A percentile compares a stretch with the other conserved stretches of the same genome.
Conservation (phyloP, 2,113 vertebrate genomes). For the Aegotheles bennettii region DNA sequence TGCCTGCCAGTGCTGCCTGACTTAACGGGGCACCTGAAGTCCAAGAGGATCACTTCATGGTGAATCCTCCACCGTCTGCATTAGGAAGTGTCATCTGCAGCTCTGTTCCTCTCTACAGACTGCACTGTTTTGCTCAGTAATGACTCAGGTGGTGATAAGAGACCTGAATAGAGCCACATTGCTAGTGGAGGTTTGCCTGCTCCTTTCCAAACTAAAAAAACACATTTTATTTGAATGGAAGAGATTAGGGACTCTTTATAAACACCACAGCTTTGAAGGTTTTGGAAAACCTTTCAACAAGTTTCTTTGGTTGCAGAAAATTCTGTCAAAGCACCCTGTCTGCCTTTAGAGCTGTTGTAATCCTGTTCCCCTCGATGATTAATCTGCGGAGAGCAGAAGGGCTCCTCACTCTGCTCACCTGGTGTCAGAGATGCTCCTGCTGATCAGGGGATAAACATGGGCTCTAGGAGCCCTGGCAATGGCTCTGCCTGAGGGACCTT, state of each 20-base stretch:
- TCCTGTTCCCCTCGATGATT: background rate
- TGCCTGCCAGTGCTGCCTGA: background rate
- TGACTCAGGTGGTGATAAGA: accelerated
- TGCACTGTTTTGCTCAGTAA: background rate
- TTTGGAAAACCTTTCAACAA: background rate
- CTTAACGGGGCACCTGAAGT: background rate
- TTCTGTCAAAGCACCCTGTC: background rate
- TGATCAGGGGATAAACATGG: background rate
- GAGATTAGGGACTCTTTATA: background rate
- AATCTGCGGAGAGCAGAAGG: background rate
- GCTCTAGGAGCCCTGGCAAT: background rate
- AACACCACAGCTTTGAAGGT: background rate
- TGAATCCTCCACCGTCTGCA: background rate
- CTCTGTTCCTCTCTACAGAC: background rate
- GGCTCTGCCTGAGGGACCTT: background rate
- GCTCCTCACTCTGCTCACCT: background rate
- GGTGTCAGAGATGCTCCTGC: background rate
- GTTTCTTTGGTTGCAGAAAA: background rate
- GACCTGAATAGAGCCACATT: background rate
- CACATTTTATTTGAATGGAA: background rate
- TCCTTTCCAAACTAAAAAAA: background rate
- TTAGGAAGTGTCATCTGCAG: background rate
- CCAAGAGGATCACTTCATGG: background rate
- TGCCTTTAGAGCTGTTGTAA: background rate
- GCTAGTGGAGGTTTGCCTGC: background rate